phyloP scores from a whole-genome alignment of 2,797 vertebrate species.

The Pangasius macronema region DNA sequence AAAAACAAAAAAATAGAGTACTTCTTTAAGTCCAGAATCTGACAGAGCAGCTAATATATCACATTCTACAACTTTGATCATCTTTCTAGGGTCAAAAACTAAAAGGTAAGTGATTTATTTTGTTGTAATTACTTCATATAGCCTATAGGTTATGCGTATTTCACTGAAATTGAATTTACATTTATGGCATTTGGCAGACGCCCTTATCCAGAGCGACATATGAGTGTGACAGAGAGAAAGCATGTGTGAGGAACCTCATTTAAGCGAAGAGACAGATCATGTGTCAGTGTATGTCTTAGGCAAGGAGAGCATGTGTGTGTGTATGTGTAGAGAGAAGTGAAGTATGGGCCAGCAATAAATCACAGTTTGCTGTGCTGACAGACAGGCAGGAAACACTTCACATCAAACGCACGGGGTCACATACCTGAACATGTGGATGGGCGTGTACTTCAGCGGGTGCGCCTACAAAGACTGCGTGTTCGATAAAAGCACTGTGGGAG shows the following conservation, averaged over 20 bases:
- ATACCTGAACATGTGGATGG: conserved; percentile 29
- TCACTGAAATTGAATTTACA: background rate
- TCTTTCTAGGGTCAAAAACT: background rate
- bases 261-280: conserved; percentile 4
- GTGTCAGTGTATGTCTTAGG: conserved; percentile 18
- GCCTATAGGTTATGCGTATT: background rate
- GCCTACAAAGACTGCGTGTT: background rate
- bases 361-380: conserved; percentile 44
- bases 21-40: background rate
- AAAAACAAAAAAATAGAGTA: background rate
- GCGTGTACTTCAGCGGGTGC: conserved; percentile 21
- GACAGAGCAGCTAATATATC: background rate
- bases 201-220: too few species aligned
- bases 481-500: conserved; percentile 56
- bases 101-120: background rate
- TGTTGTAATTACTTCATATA: too few species aligned
- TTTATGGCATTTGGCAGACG: too few species aligned
- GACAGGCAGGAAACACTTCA: conserved; percentile 50
- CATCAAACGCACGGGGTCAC: conserved; percentile 42
- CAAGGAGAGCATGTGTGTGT: background rate
- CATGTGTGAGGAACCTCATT: conserved; percentile 59
- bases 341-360: conserved; percentile 51
- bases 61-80: background rate
- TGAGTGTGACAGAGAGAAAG: conserved; percentile 16
- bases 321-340: conserved; percentile 20